Evolutionary conservation across 30 jellyfish, hydroid and myxozoan genomes (phyloP), one percentile per base, ranked within the genome.

Genomic region (Hydra vulgaris): DNA sequence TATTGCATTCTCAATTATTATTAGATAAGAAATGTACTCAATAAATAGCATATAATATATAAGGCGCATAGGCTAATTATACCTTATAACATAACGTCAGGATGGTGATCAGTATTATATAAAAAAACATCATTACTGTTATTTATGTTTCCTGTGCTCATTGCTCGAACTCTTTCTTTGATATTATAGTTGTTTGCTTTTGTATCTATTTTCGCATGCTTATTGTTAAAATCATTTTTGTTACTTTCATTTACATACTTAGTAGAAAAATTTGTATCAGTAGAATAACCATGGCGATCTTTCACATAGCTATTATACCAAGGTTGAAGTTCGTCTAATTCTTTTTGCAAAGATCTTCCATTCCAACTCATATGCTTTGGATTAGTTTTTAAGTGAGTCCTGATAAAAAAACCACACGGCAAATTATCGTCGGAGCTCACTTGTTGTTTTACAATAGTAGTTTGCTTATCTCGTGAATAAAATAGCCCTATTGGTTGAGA

Each of bases 321-420:
- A 8, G 87, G 87, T 61, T 23, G 73, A 25, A 80, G 54, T 23
- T 80, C 71, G 7, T 40, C 79, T 15, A 23, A 52, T 66, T 67
- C 81, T 23, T 80, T 68, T 68, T 68, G 75, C 16, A 68, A 68
- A 68, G 75, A 68, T 16, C 87, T 66, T 22, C 87, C 87, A 19
- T 80, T 80, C 87, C 87, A 80, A 80, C 87, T 80, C 71, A 27
- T 66, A 26, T 80, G 71, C 27, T 80, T 80, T 61, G 87, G 25
- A 17, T 80, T 70, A 0, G 55, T 54, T 26, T 23, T 24, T 12
- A 72, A 18, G 0, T 18, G 20, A 0, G 87, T 21, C 23, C 69
- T 23, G 18, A 80, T 22, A 80, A 80, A 78, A 25, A 54, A 55
- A 1, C 80, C 85, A 61, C 53, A 78, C 20, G 85, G 87, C 24